Evolutionary conservation across 2,113 vertebrate species (phyloP).

Genomic region (Sclerurus mexicanus): DNA sequence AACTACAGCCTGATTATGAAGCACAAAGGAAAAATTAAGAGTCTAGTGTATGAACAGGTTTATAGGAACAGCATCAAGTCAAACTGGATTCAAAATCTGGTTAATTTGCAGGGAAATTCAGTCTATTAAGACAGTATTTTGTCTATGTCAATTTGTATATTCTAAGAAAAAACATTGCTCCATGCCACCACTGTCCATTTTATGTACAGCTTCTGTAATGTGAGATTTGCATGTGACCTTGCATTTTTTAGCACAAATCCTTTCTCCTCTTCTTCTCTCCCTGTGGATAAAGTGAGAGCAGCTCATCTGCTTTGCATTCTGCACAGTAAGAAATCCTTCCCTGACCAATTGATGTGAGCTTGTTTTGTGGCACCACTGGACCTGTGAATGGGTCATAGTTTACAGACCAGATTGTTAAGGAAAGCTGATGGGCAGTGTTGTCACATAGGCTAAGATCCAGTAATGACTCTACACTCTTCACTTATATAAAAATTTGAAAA

Average conservation of each 20-base stretch:
- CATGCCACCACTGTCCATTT: neutral
- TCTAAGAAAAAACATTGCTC: neutral
- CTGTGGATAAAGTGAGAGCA: neutral
- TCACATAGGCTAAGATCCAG: neutral
- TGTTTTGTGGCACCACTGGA: neutral
- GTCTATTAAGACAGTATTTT: neutral
- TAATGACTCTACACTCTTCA: neutral
- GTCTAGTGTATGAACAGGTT: neutral
- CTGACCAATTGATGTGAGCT: neutral
- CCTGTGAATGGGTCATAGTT: neutral
- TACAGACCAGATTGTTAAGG: neutral
- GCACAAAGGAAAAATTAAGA: neutral
- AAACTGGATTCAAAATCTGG: neutral
- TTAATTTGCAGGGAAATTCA: neutral
- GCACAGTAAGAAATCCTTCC: neutral
- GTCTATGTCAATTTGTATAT: neutral
- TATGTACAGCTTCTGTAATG: neutral
- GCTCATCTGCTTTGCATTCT: neutral
- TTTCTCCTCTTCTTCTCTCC: neutral
- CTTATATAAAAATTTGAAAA: neutral
- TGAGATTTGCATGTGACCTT: neutral
- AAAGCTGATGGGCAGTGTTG: neutral
- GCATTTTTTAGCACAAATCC: neutral
- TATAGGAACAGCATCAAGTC: neutral
- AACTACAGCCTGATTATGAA: neutral